Evolutionary conservation across 2,797 vertebrate species (phyloP).

Genomic region (Echeneis naucrates): DNA sequence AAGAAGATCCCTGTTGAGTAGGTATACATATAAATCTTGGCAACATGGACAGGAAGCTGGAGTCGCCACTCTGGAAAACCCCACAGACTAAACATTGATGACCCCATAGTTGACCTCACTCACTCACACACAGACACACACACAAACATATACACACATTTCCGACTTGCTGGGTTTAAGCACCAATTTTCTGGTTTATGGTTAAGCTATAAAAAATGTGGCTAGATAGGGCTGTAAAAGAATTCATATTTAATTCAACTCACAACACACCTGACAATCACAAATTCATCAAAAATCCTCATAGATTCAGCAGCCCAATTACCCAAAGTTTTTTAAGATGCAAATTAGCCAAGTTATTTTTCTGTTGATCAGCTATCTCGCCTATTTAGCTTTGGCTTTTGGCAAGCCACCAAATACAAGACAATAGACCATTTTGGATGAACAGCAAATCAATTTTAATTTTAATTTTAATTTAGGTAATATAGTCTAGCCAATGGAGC

Average conservation of each 20-base stretch:
- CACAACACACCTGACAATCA: neutral
- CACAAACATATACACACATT: slow-evolving; percentile 19
- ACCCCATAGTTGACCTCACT: slow-evolving; percentile 77
- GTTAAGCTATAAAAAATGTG: neutral
- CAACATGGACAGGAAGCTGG: slow-evolving; percentile 63
- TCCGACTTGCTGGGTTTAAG: neutral
- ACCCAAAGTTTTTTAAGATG: no score
- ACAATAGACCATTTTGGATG: no score
- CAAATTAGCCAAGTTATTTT: neutral
- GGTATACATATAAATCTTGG: slow-evolving; percentile 75
- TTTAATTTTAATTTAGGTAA: no score
- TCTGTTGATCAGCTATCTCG: neutral
- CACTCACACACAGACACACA: slow-evolving; percentile 18
- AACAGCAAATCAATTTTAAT: no score
- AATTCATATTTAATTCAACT: no score
- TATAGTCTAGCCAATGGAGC: no score
- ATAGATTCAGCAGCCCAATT: no score
- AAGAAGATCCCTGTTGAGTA: slow-evolving; percentile 74
- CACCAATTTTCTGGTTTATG: neutral
- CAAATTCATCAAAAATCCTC: neutral
- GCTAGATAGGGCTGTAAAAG: no score
- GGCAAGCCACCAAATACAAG: neutral
- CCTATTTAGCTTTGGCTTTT: neutral
- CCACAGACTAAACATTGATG: slow-evolving; percentile 84
- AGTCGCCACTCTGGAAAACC: slow-evolving; percentile 66